Conservation (phyloP, 2,113 vertebrate genomes). For the Gila orcuttii region DNA sequence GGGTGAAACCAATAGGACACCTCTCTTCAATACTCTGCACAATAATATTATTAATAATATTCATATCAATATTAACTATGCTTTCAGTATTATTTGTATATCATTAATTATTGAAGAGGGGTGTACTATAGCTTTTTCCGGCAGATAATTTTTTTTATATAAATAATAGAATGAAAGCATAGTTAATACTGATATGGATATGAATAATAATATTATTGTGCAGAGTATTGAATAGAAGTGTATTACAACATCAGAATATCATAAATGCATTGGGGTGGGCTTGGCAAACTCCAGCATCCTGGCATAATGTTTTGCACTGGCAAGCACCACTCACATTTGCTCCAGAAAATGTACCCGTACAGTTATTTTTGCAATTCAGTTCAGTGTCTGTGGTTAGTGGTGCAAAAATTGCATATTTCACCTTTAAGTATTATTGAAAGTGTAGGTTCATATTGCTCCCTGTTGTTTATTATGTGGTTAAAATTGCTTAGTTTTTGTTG, state of each 20-base stretch:
- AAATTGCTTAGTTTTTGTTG: neutral
- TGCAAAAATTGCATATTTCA: neutral
- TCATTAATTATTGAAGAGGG: neutral
- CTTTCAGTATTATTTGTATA: neutral
- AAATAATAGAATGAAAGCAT: neutral
- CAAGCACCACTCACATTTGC: neutral
- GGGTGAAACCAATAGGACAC: neutral
- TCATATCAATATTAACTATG: neutral
- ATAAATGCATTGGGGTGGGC: neutral
- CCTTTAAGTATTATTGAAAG: conserved; percentile 5
- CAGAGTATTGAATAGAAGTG: neutral
- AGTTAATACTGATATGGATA: neutral
- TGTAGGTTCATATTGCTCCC: neutral
- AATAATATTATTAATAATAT: neutral
- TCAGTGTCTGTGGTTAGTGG: neutral
- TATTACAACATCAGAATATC: neutral
- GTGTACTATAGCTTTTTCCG: neutral
- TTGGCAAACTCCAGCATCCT: neutral
- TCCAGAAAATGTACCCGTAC: neutral
- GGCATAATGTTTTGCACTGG: conserved; percentile 1
- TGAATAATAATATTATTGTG: neutral
- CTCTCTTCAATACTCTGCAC: neutral
- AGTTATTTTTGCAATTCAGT: neutral
- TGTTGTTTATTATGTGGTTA: conserved; percentile 21
- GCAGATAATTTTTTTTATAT: too few species aligned